phyloP scores from a whole-genome alignment of 1,140 invertebrate species.

The Lutraria rhynchaena region DNA sequence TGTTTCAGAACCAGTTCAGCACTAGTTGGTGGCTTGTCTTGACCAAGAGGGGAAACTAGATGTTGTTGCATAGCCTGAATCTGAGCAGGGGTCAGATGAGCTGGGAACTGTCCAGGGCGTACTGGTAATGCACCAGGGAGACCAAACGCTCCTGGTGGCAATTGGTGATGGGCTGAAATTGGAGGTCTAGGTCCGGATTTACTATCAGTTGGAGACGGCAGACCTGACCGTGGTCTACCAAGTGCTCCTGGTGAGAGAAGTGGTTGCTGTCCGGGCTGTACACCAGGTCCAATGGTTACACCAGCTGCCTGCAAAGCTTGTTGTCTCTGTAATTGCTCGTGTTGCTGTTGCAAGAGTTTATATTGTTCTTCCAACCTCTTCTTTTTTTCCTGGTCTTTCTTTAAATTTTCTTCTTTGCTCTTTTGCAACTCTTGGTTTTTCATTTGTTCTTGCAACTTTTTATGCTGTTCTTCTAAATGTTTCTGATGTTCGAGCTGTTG shows the following conservation, averaged over 20 bases:
- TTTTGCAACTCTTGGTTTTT: conserved; percentile 44
- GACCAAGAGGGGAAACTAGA: conserved; percentile 14
- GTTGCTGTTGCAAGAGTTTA: conserved; percentile 62
- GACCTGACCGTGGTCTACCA: conserved; percentile 8
- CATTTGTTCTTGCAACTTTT: conserved; percentile 64
- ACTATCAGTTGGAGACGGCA: conserved; percentile 10
- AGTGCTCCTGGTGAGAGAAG: conserved; percentile 42
- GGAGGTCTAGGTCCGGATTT: conserved; percentile 21
- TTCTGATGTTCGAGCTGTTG: conserved; percentile 70
- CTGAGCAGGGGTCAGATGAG: conserved; percentile 40
- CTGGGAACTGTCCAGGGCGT: conserved; percentile 35
- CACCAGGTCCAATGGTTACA: conserved; percentile 1
- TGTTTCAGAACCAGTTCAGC: conserved; percentile 47
- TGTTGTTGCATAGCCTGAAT: conserved; percentile 53
- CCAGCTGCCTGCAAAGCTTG: conserved; percentile 61
- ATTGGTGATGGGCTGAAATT: conserved; percentile 41
- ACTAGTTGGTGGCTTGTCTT: conserved; percentile 34
- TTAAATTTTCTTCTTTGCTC: conserved; percentile 18
- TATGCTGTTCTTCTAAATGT: conserved; percentile 61
- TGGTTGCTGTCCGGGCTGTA: conserved; percentile 22
- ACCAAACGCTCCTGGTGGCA: conserved; percentile 48
- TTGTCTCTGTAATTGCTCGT: conserved; percentile 63
- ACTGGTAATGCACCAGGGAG: conserved; percentile 21
- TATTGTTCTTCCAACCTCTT: conserved; percentile 37
- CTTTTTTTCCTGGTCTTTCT: conserved; percentile 39